Conservation (phyloP, 2,888 invertebrate genomes). For the Danaus chrysippus region DNA sequence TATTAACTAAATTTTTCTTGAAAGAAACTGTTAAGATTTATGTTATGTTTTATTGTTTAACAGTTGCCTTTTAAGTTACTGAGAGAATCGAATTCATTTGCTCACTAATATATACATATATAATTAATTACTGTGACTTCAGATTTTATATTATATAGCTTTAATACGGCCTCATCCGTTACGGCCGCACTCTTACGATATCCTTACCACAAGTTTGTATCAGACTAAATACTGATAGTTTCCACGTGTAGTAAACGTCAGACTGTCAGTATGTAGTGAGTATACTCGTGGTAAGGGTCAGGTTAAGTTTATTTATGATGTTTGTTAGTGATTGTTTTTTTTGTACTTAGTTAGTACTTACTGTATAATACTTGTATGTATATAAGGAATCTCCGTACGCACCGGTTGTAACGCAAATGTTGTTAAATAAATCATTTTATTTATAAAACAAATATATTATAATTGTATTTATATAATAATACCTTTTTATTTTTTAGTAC, state of each 20-base stretch:
- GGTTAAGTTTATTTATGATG: slow-evolving; percentile 1
- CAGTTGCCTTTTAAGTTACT: neutral
- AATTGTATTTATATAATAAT: too few relatives aligned
- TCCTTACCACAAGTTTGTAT: too few relatives aligned
- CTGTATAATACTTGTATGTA: slow-evolving; percentile 32
- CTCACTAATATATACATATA: neutral
- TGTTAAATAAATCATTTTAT: slow-evolving; percentile 34
- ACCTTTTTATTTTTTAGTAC: too few relatives aligned
- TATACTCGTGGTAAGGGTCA: too few relatives aligned
- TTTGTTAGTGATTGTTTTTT: slow-evolving; percentile 2
- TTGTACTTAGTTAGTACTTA: slow-evolving; percentile 34
- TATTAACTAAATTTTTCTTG: too few relatives aligned
- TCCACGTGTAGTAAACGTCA: too few relatives aligned
- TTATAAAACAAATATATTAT: slow-evolving; percentile 35
- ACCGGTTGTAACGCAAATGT: slow-evolving; percentile 53
- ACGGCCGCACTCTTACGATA: too few relatives aligned
- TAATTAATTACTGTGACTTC: neutral
- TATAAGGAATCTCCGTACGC: slow-evolving; percentile 53
- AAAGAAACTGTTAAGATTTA: too few relatives aligned
- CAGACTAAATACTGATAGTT: too few relatives aligned
- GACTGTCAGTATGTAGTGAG: too few relatives aligned
- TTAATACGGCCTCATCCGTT: neutral
- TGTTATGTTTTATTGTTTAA: neutral
- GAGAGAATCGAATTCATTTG: neutral
- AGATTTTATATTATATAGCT: neutral